phyloP scores from a whole-genome alignment of 2,797 vertebrate species.

The Sardinella longiceps region DNA sequence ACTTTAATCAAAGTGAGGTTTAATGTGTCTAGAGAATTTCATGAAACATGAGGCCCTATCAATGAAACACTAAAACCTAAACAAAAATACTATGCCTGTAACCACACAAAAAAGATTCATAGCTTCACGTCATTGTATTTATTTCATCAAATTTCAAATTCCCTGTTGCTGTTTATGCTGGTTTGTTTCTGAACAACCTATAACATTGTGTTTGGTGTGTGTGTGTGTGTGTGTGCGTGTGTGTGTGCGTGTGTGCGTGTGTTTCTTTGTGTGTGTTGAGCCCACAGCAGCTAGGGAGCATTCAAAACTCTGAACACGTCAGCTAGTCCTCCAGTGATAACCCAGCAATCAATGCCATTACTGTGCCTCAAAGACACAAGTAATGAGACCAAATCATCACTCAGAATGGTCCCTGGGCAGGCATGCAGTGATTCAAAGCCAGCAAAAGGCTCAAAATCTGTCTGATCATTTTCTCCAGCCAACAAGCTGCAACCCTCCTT shows the following conservation, averaged over 20 bases:
- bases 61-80: neutral
- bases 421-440: constrained; percentile 33
- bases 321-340: constrained; percentile 21
- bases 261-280: neutral
- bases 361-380: constrained; percentile 30
- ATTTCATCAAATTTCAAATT: too few relatives aligned
- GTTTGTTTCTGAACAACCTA: too few relatives aligned
- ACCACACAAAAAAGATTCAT: neutral
- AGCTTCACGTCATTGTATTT: neutral
- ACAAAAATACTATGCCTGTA: neutral
- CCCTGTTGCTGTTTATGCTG: too few relatives aligned
- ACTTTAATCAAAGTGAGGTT: too few relatives aligned
- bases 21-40: too few relatives aligned
- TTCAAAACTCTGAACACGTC: constrained; percentile 10
- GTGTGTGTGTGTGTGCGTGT: neutral
- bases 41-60: too few relatives aligned
- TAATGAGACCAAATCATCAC: constrained; percentile 42
- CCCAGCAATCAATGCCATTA: constrained; percentile 34
- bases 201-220: neutral
- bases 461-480: constrained; percentile 16
- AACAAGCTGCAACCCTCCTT: neutral
- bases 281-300: neutral
- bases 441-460: constrained; percentile 19
- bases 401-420: constrained; percentile 14
- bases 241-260: neutral